Percentiles rank a stretch among this genome's conserved stretches.
Evolutionary conservation across 2,113 vertebrate species (phyloP).

Genomic region (Alces alces): DNA sequence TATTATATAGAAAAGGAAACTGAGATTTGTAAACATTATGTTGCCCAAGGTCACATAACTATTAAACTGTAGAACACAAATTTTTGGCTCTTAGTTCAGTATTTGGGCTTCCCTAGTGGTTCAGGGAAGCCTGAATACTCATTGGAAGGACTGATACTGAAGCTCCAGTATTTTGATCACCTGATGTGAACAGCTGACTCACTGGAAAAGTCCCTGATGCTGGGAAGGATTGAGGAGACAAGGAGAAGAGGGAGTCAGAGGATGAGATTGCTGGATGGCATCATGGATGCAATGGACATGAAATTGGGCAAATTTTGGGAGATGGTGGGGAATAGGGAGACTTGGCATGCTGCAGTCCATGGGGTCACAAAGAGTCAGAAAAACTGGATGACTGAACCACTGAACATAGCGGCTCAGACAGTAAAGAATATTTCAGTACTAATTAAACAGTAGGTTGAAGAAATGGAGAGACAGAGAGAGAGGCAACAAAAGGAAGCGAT

Average conservation of each 20-base stretch:
- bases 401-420: background rate
- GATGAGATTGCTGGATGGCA: background rate
- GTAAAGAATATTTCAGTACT: background rate
- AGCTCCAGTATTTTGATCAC: background rate
- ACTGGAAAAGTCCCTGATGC: background rate
- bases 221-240: background rate
- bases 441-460: background rate
- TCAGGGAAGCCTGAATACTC: background rate
- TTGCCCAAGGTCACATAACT: conserved; percentile 32
- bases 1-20: conserved; percentile 33
- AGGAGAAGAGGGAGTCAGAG: background rate
- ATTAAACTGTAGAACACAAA: background rate
- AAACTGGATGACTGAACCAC: background rate
- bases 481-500: conserved; percentile 1
- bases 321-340: background rate
- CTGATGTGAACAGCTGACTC: background rate
- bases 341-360: background rate
- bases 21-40: conserved; percentile 50
- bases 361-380: background rate
- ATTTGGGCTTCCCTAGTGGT: background rate
- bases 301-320: background rate
- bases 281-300: background rate
- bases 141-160: background rate
- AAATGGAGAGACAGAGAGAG: background rate
- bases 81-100: background rate